Evolutionary conservation across 2,113 vertebrate genomes (phyloP), one percentile per base, ranked within the genome.

Genomic region (Silurus meridionalis): DNA sequence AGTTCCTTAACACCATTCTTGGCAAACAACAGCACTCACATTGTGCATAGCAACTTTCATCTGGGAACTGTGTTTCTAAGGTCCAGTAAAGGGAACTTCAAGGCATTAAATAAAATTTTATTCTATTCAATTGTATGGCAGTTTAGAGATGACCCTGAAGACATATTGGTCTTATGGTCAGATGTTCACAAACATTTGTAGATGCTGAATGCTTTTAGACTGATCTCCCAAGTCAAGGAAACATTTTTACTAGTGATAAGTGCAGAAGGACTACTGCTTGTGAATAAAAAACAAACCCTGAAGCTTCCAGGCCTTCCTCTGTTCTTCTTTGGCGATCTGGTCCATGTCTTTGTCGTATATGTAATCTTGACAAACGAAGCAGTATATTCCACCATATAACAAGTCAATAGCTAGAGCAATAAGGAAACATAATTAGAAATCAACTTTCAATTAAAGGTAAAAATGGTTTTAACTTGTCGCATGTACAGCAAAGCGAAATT

Each of bases 291-390:
- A 46, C 86, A 1, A 94, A 99, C 98, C 98, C 99, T 99, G 98
- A 92, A 99, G 93, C 92, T 99, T 99, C 97, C 98, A 99, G 84
- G 98, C 97, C 94, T 97, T 99, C 90, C 97, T 96, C 94, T 99
- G 98, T 92, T 99, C 98, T 94, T 99, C 98, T 97, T 98, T 99
- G 97, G 98, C 98, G 93, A 99, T 98, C 94, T 97, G 97, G 92
- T 99, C 98, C 95, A 99, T 97, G 93, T 99, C 98, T 97, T 97
- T 99, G 95, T 99, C 98, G 88, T 99, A 99, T 94, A 99, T 97
- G 95, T 99, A 99, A 96, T 99, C 98, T 96, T 99, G 98, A 96
- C 98, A 99, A 94, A 98, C 94, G 94, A 99, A 99, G 96, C 98
- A 99, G 94, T 99, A 99, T 94, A 99, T 97, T 90, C 97, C 98